A percentile compares a stretch with the other conserved stretches of the same genome.
Conservation (phyloP, 2,888 invertebrate genomes). For the Endotricha flammealis region DNA sequence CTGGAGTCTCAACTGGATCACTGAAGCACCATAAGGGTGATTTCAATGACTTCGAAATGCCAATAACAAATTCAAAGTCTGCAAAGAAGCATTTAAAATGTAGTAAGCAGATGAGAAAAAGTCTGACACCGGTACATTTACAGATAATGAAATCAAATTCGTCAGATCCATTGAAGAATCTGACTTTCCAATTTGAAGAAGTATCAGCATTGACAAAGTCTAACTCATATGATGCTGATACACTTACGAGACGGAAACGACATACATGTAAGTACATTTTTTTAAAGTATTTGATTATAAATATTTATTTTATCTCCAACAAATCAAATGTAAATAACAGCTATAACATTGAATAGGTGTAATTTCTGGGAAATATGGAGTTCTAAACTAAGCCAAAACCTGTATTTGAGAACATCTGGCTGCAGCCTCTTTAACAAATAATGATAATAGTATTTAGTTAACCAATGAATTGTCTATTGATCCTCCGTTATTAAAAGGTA, state of each 20-base stretch:
- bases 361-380: too few relatives aligned
- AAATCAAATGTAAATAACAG: background rate
- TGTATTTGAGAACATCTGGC: too few relatives aligned
- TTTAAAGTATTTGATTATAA: too few relatives aligned
- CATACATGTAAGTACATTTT: constrained; percentile 54
- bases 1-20: constrained; percentile 83
- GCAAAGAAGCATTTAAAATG: constrained; percentile 63
- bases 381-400: too few relatives aligned
- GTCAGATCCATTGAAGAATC: constrained; percentile 80
- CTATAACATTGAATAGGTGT: too few relatives aligned
- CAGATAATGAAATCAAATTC: constrained; percentile 81
- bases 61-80: constrained; percentile 69
- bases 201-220: constrained; percentile 78
- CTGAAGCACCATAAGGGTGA: constrained; percentile 80
- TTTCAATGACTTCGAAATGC: constrained; percentile 79
- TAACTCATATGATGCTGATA: constrained; percentile 80
- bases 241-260: constrained; percentile 75
- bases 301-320: background rate
- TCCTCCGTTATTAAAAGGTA: too few relatives aligned
- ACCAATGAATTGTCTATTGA: too few relatives aligned
- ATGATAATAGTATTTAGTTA: too few relatives aligned
- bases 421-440: too few relatives aligned
- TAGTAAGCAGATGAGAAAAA: constrained; percentile 63
- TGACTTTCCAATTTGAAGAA: constrained; percentile 82
- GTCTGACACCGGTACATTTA: constrained; percentile 68